Conservation (phyloP, 2,113 vertebrate species). For the Paratilapia polleni region DNA sequence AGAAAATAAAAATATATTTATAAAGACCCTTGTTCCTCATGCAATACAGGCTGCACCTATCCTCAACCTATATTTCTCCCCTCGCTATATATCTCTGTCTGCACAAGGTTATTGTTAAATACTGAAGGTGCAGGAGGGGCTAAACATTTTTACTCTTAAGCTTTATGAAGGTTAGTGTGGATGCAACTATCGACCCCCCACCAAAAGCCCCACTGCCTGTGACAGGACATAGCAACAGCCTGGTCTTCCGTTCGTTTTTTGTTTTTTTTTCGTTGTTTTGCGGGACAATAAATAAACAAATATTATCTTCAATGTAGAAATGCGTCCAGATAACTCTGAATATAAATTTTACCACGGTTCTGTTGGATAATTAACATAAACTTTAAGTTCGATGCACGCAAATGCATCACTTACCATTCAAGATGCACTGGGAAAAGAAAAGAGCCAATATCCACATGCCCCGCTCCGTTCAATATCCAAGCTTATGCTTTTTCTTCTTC, state of each 20-base stretch:
- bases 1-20: neutral
- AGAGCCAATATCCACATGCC: conserved; percentile 99
- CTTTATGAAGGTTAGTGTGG: conserved; percentile 20
- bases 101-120: conserved; percentile 24
- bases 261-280: too few species aligned
- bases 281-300: conserved; percentile 6
- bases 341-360: neutral
- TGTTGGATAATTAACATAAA: conserved; percentile 34
- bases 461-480: conserved; percentile 87
- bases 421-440: conserved; percentile 96
- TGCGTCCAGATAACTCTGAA: neutral
- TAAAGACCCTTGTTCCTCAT: conserved; percentile 18
- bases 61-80: conserved; percentile 34
- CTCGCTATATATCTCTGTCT: neutral
- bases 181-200: conserved; percentile 14
- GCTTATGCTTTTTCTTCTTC: conserved; percentile 84
- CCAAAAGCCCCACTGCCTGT: conserved; percentile 33
- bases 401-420: conserved; percentile 90
- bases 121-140: conserved; percentile 10
- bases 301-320: neutral
- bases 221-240: conserved; percentile 71
- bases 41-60: conserved; percentile 55
- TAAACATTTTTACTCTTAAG: neutral
- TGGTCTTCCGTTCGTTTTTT: conserved; percentile 25
- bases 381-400: conserved; percentile 61